phyloP scores from a whole-genome alignment of 2,797 vertebrate species.

The Argya squamiceps region DNA sequence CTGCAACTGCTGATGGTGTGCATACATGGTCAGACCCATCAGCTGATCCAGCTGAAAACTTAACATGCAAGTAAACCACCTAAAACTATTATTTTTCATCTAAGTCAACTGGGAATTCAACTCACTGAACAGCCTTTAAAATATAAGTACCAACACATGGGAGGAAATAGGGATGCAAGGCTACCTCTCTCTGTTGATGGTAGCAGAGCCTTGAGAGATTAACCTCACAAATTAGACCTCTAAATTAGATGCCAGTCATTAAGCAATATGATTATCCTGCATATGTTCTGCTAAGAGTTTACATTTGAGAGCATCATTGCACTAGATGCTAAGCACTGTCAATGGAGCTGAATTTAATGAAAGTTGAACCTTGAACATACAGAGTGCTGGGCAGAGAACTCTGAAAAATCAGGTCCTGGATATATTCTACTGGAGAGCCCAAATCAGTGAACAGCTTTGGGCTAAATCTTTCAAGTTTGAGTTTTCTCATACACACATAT shows the following conservation, averaged over 20 bases:
- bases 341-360: not conserved
- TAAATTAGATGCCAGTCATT: slow-evolving; percentile 3
- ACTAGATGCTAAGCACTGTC: not conserved
- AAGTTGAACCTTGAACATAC: not conserved
- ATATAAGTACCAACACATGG: not conserved
- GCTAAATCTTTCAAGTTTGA: not conserved
- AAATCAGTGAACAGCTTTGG: not conserved
- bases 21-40: not conserved
- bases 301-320: not conserved
- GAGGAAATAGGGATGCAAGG: not conserved
- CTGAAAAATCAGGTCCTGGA: not conserved
- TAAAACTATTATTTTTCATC: not conserved
- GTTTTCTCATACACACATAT: not conserved
- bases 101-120: not conserved
- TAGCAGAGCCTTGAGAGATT: not conserved
- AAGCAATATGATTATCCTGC: slow-evolving; percentile 6
- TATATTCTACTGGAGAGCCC: not conserved
- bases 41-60: not conserved
- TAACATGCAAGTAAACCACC: not conserved
- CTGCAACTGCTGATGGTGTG: not conserved
- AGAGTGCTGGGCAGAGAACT: not conserved
- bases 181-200: not conserved
- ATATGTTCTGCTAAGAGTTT: not conserved
- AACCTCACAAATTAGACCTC: slow-evolving; percentile 8
- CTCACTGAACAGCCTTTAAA: not conserved